Evolutionary conservation across 2,797 vertebrate species (phyloP), one percentile per base, ranked within the genome.

Genomic region (Acanthurus lineatus): DNA sequence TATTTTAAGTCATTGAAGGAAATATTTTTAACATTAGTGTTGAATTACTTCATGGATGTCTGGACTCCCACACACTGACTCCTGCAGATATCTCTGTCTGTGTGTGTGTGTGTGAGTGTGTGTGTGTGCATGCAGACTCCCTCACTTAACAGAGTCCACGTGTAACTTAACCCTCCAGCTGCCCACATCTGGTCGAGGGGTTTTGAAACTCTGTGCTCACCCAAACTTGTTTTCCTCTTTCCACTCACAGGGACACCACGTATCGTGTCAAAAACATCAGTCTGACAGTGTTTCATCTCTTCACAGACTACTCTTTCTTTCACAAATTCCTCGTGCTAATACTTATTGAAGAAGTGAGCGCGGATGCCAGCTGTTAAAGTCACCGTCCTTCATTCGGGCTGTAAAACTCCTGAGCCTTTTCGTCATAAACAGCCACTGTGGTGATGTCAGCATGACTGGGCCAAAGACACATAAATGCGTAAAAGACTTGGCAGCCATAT

Each of bases 401-500:
- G 32, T 67, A 54, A 75, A 70, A 25, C 60, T 14, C 17, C 10
- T 14, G 10, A 6, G 25, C 12, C 28, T 49, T 51, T 73, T 44
- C 64, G 53, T 66, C 49, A 84, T 76, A 53, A 81, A 57, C 79
- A 54, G 6, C 40, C 49, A 20, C 60, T 67, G 53, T 32, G 17
- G 63, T 87, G 83, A 87, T 60, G 82, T 89, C 86, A 92, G 88
- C 87, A 82, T 82, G 86, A 90, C 80, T 86, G 45, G 4, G 65
- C 68, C 56, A 79, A 81, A 70, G 57, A 81, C 62, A 64, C 70
- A 69, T 83, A 85, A 91, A 82, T 81, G 86, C 32, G 42, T 87
- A 32, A 82, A 83, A 69, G 62, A 25, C 60, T 87, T 88, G 88
- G 90, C 89, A 88, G 81, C 69, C 53, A n/a, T 44, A 8, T 42